Evolutionary conservation across 2,888 invertebrate genomes (phyloP).

Genomic region (Acrobeloides nanus): DNA sequence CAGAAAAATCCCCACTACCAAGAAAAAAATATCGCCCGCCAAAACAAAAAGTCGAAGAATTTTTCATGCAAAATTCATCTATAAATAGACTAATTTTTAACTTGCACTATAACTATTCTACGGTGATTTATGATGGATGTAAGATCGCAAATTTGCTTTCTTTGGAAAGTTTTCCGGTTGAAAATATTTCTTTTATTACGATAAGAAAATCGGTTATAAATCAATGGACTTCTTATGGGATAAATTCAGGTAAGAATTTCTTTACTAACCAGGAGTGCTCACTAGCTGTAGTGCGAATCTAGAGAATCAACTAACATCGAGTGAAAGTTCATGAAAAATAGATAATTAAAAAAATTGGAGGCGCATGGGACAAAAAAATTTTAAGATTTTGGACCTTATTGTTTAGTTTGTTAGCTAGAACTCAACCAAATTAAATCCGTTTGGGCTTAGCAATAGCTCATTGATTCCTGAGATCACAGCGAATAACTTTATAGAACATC

Average conservation of each 20-base stretch:
- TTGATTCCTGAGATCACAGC: too few relatives aligned
- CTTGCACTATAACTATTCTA: slow-evolving; percentile 13
- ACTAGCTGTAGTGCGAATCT: too few relatives aligned
- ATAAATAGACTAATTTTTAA: slow-evolving; percentile 18
- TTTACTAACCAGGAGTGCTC: slow-evolving; percentile 4
- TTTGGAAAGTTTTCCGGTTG: slow-evolving; percentile 1
- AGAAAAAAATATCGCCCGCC: slow-evolving; percentile 10
- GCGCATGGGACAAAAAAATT: too few relatives aligned
- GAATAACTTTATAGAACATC: too few relatives aligned
- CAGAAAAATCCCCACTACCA: slow-evolving; percentile 8
- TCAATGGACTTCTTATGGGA: slow-evolving; percentile 23
- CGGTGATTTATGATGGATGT: slow-evolving; percentile 16
- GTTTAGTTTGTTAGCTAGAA: too few relatives aligned
- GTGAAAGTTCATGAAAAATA: too few relatives aligned
- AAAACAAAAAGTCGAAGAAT: slow-evolving; percentile 10
- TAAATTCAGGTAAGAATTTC: slow-evolving; percentile 12
- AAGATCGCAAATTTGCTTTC: slow-evolving; percentile 20
- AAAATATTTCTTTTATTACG: slow-evolving; percentile 11
- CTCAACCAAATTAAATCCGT: too few relatives aligned
- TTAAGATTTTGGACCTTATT: too few relatives aligned
- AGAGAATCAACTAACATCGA: too few relatives aligned
- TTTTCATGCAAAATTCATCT: slow-evolving; percentile 18
- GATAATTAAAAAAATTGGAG: too few relatives aligned
- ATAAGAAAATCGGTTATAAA: slow-evolving; percentile 15
- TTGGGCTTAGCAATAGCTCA: too few relatives aligned